Evolutionary conservation across 2,113 vertebrate species (phyloP).

Genomic region (Siphamia tubifer): DNA sequence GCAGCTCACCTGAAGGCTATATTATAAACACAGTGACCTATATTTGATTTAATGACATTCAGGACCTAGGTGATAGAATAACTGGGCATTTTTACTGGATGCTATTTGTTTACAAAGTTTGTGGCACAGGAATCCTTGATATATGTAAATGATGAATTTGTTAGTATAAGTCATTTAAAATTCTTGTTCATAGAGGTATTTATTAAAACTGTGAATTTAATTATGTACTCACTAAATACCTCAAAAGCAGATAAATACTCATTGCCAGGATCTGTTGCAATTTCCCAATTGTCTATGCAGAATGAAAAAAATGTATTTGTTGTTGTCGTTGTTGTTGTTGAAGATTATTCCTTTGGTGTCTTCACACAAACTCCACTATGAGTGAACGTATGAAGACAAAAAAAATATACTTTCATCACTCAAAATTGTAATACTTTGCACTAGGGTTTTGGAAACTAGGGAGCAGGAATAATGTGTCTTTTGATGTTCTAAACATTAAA

Average conservation of each 20-base stretch:
- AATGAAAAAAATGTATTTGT: conserved; percentile 12
- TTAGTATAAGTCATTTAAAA: no score
- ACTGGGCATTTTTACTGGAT: no score
- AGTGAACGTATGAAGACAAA: neutral
- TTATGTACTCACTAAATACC: neutral
- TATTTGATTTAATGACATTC: no score
- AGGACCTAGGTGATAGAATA: no score
- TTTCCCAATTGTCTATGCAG: neutral
- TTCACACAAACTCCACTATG: conserved; percentile 43
- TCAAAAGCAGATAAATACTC: conserved; percentile 4
- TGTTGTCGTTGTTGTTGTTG: conserved; percentile 37
- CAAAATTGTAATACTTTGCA: conserved; percentile 53
- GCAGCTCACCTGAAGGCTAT: no score
- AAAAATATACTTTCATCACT: conserved; percentile 65
- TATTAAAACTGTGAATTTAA: neutral
- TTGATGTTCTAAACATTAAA: conserved; percentile 71
- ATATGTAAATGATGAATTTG: no score
- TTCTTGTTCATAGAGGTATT: no score
- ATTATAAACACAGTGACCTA: no score
- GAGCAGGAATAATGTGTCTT: conserved; percentile 57
- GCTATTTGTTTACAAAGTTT: no score
- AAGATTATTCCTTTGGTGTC: conserved; percentile 52
- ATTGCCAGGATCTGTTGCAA: conserved; percentile 6
- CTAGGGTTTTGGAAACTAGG: conserved; percentile 30
- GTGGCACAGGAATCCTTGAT: no score